phyloP scores from a whole-genome alignment of 2,797 vertebrate genomes.

The Ceryle rudis region DNA sequence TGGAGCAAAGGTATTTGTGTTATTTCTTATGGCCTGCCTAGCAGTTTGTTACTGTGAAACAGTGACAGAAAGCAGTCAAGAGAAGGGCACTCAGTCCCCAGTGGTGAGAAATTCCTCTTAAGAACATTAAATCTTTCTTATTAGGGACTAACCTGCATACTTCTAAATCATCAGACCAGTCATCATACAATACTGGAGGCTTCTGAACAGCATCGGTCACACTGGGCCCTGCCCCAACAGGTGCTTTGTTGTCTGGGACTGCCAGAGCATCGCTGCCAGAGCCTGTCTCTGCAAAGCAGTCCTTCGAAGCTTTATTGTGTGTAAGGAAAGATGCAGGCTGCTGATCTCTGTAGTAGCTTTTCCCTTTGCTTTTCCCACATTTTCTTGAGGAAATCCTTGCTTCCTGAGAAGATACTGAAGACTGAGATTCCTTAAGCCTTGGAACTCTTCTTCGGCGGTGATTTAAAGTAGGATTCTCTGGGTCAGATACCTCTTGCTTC shows the following conservation, averaged over 20 bases:
- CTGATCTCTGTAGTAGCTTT: conserved; percentile 1
- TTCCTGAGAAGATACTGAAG: conserved; percentile 58
- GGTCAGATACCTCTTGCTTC: conserved; percentile 73
- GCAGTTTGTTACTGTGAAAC: not conserved
- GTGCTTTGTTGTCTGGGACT: conserved; percentile 20
- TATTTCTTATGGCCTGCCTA: not conserved
- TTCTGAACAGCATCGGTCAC: conserved; percentile 46
- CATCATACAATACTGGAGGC: conserved; percentile 67
- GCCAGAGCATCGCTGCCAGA: conserved; percentile 77
- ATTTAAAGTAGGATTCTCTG: conserved; percentile 73
- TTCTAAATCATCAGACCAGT: conserved; percentile 86
- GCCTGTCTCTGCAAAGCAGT: conserved; percentile 78
- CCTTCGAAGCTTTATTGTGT: conserved; percentile 74
- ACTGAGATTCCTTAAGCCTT: conserved; percentile 65
- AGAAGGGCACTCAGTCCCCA: not conserved
- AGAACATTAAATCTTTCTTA: not conserved
- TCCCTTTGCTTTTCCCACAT: conserved; percentile 51
- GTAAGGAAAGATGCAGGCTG: conserved; percentile 62
- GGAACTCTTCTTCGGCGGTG: conserved; percentile 71
- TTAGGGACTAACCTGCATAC: conserved; percentile 91
- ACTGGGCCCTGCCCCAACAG: not conserved
- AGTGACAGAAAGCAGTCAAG: not conserved
- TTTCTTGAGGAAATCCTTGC: conserved; percentile 50
- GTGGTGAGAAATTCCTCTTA: not conserved
- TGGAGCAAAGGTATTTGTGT: not conserved